A percentile compares a stretch with the other conserved stretches of the same genome.
Conservation (phyloP, 2,797 vertebrate species). For the Ficedula albicollis region DNA sequence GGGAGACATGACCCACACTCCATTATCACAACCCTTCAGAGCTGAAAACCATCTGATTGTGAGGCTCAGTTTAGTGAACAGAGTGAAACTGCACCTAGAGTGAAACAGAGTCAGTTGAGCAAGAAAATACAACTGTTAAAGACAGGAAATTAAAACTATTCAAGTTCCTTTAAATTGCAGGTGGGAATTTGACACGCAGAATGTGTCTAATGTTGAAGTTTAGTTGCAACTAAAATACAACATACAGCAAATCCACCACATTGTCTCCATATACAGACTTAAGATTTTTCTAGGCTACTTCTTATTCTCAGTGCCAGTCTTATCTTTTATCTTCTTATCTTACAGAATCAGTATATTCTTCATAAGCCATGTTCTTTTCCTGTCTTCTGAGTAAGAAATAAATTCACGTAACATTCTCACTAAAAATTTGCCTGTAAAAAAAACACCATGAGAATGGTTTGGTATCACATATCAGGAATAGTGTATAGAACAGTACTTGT, state of each 20-base stretch:
- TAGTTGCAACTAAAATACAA: background rate
- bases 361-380: background rate
- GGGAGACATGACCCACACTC: background rate
- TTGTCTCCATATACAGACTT: background rate
- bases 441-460: background rate
- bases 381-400: background rate
- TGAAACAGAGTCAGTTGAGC: background rate
- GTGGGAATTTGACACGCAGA: background rate
- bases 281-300: background rate
- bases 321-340: slow-evolving; percentile 14
- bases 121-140: background rate
- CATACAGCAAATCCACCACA: background rate
- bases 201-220: background rate
- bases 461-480: background rate
- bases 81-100: background rate
- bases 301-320: background rate
- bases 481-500: background rate
- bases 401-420: background rate
- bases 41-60: background rate
- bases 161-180: background rate
- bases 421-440: background rate
- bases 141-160: background rate
- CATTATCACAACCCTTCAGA: background rate
- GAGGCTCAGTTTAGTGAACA: background rate
- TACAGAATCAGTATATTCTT: background rate